Percentiles rank a stretch among this genome's conserved stretches.
Evolutionary conservation across 2,113 vertebrate genomes (phyloP).

Genomic region (Benitochromis conjunctus): DNA sequence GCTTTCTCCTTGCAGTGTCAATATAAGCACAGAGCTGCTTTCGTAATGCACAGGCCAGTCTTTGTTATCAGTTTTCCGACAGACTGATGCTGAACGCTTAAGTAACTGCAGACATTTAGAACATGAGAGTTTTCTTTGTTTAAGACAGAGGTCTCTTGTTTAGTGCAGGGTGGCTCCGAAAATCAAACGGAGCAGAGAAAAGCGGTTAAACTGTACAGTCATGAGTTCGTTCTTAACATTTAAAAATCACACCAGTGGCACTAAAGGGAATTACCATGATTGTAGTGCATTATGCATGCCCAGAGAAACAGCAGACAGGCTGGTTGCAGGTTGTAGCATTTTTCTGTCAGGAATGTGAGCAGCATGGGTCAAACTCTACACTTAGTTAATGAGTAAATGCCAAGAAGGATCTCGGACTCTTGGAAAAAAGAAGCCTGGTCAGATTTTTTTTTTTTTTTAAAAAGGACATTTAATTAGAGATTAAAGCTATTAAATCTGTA

Average conservation of each 20-base stretch:
- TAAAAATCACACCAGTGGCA: background rate
- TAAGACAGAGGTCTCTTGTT: background rate
- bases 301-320: background rate
- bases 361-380: constrained; percentile 61
- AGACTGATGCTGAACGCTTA: background rate
- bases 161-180: background rate
- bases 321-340: background rate
- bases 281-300: background rate
- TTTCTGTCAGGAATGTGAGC: constrained; percentile 23
- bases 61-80: constrained; percentile 23
- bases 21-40: background rate
- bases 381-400: constrained; percentile 74
- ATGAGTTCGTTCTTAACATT: background rate
- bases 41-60: background rate
- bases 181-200: background rate
- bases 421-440: background rate
- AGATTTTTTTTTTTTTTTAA: background rate
- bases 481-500: background rate
- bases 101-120: background rate
- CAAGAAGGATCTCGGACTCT: constrained; percentile 15
- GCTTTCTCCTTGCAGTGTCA: constrained; percentile 33
- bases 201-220: background rate
- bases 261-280: background rate
- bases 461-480: background rate
- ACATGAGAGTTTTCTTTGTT: background rate